Evolutionary conservation across 2,113 vertebrate genomes (phyloP).

Genomic region (Callopanchax toddi): DNA sequence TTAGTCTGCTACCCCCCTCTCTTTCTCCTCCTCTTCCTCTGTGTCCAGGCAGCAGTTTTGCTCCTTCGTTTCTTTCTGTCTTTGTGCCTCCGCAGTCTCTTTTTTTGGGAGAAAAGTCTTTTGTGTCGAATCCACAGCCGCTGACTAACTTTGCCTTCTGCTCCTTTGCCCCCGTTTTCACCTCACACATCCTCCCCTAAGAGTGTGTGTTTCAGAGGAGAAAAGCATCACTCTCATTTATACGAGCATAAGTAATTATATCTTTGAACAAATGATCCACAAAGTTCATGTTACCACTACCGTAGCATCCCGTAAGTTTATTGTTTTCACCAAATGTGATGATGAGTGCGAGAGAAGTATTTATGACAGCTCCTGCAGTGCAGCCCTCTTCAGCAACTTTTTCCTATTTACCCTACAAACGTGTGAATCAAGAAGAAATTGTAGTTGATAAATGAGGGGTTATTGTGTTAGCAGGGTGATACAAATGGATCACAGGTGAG

Average conservation of each 20-base stretch:
- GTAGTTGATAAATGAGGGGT: too few species aligned
- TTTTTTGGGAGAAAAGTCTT: slow-evolving; percentile 66
- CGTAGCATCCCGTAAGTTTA: too few species aligned
- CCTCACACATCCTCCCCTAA: slow-evolving; percentile 52
- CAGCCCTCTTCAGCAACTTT: background rate
- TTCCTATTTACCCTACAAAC: too few species aligned
- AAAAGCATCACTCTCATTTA: slow-evolving; percentile 9
- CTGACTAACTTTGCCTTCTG: slow-evolving; percentile 75
- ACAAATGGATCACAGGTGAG: too few species aligned
- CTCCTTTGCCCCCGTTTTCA: slow-evolving; percentile 75
- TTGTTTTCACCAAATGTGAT: background rate
- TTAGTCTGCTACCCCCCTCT: slow-evolving; percentile 43
- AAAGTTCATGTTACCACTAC: background rate
- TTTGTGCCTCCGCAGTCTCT: slow-evolving; percentile 78
- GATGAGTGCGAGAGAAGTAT: background rate
- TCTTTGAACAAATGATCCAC: background rate
- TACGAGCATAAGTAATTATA: background rate
- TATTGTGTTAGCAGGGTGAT: too few species aligned
- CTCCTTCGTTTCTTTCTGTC: slow-evolving; percentile 78
- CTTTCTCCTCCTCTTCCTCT: slow-evolving; percentile 55
- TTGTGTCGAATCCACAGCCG: slow-evolving; percentile 69
- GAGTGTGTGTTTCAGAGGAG: background rate
- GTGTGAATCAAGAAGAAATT: too few species aligned
- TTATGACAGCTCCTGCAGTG: background rate
- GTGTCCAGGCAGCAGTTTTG: slow-evolving; percentile 76